Conservation (phyloP, 2,797 vertebrate genomes). For the Brotula barbata region DNA sequence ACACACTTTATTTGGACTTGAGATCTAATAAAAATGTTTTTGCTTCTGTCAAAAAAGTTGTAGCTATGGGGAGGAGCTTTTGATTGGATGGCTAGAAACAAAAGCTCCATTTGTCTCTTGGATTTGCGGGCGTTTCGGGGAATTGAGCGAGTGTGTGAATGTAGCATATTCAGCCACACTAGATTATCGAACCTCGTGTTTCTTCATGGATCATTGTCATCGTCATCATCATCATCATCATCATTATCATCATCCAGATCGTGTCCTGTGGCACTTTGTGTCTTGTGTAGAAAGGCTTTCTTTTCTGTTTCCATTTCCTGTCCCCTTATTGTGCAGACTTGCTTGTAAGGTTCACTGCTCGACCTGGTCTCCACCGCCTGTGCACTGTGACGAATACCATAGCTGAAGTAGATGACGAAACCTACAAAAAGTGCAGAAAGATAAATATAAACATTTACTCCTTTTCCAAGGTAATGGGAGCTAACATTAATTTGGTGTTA, state of each 20-base stretch:
- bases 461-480: not conserved
- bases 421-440: conserved; percentile 72
- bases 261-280: conserved; percentile 6
- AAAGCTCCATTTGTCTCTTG: not conserved
- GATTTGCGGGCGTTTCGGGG: not conserved
- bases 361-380: conserved; percentile 70
- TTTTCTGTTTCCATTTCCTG: conserved; percentile 53
- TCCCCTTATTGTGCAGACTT: conserved; percentile 72
- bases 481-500: not conserved
- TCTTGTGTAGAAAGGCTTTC: conserved; percentile 60
- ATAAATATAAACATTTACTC: not conserved
- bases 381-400: conserved; percentile 88
- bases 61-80: no score
- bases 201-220: conserved; percentile 56
- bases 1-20: not conserved
- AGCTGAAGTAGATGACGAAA: conserved; percentile 90
- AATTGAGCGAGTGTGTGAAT: not conserved
- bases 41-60: no score
- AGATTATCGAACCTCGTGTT: not conserved
- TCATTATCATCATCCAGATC: no score
- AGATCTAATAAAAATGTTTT: no score
- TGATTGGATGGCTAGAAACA: not conserved
- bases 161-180: not conserved
- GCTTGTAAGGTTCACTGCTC: conserved; percentile 41
- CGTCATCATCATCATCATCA: conserved; percentile 47